phyloP scores from a whole-genome alignment of 2,113 vertebrate genomes.

The Gnathonemus longibarbis region DNA sequence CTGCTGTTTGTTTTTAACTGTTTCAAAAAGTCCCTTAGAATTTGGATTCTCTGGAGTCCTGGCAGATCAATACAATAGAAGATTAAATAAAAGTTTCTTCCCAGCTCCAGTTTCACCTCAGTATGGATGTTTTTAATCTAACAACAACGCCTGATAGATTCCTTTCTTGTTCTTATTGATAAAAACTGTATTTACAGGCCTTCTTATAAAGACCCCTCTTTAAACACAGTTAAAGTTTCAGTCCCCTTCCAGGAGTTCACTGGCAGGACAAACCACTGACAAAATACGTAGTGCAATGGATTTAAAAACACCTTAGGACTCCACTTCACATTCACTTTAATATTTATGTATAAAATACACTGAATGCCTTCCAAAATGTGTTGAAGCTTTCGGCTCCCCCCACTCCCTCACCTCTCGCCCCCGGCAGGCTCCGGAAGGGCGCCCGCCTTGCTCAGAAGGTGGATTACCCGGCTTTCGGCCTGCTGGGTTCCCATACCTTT shows the following conservation, averaged over 20 bases:
- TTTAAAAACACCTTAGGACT: neutral
- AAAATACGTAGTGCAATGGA: neutral
- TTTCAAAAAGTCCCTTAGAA: neutral
- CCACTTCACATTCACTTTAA: neutral
- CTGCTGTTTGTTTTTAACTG: neutral
- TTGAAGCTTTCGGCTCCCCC: neutral
- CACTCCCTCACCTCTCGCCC: neutral
- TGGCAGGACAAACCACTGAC: neutral
- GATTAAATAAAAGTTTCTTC: neutral
- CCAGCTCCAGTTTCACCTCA: neutral
- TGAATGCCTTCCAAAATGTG: neutral
- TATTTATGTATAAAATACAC: neutral
- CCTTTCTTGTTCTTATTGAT: neutral
- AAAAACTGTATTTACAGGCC: neutral
- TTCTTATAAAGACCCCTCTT: neutral
- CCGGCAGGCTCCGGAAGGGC: conserved; percentile 71
- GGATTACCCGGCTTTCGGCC: conserved; percentile 63
- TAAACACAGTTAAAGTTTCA: neutral
- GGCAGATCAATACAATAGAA: neutral
- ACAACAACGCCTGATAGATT: neutral
- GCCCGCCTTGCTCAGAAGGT: conserved; percentile 68
- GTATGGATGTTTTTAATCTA: neutral
- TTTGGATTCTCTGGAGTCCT: neutral
- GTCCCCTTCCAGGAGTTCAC: neutral
- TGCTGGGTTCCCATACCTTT: conserved; percentile 50